Base-by-base conservation (phyloP, 2,113 vertebrate species). In the Chlorodrepanis virens region DNA sequence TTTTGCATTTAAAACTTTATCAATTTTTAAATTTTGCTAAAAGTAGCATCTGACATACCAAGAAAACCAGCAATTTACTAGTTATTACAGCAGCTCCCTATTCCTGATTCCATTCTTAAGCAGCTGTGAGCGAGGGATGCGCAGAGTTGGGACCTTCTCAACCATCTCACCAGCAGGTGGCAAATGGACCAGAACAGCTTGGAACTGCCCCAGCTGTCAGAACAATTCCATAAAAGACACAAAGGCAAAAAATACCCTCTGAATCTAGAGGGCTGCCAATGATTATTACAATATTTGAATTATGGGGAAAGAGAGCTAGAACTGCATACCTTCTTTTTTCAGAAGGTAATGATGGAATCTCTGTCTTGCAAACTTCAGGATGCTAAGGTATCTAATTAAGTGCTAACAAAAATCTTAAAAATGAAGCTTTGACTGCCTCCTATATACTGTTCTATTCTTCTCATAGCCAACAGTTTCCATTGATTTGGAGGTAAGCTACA, bases 81-180 rank as follows among this genome's bases (percentile, higher is more conserved):
- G 57, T 76, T 88, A 77, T 24, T 57, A 35, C 1, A 83, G 84
- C 33, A 63, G 50, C n/a, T 95, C 47, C 52, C 42, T 59, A 75
- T 83, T 86, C 71, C 72, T 86, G 85, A 31, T 47, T 83, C 79
- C 94, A 91, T 80, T 94, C 71, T 59, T 64, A 77, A 39, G 33
- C 22, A 93, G 75, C 83, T 63, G 24, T n/a, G 87, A 87, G 89
- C 35, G 82, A 86, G 85, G 71, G 75, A 96, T 85, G 84, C 64
- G 84, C 89, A 45, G 71, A 52, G 45, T 1, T 81, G 64, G 80
- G 68, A 88, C 86, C 54, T 53, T 83, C 80, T 86, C 59, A 76
- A 67, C 45, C 70, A 74, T 86, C 79, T 93, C 92, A 95, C 93
- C 94, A 96, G 93, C 92, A 97, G 95, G 90, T 96, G 94, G 87